Conservation (phyloP, 2,888 invertebrate species). For the Phrixothrix hirtus region DNA sequence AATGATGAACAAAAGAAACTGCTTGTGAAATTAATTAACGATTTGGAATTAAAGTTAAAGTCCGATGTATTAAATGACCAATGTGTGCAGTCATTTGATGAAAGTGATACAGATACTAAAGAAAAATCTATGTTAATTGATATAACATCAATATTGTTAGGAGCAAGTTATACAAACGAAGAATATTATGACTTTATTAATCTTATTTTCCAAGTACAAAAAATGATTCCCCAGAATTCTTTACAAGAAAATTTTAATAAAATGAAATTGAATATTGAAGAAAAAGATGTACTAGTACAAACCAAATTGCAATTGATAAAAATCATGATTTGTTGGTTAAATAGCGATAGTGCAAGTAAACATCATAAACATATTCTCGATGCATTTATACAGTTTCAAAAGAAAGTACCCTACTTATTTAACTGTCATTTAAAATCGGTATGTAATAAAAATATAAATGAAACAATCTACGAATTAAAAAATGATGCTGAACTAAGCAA, state of each 20-base stretch:
- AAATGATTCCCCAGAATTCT: too few relatives aligned
- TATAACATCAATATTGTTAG: constrained; percentile 11
- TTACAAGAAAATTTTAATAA: neutral
- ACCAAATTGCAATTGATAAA: constrained; percentile 20
- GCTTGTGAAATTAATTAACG: constrained; percentile 8
- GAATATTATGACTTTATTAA: too few relatives aligned
- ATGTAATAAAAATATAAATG: too few relatives aligned
- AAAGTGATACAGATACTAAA: constrained; percentile 4
- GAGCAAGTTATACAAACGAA: constrained; percentile 3
- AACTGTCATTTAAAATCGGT: neutral
- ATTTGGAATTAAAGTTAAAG: constrained; percentile 10
- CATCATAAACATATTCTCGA: constrained; percentile 19
- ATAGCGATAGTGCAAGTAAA: constrained; percentile 3
- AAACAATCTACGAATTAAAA: too few relatives aligned
- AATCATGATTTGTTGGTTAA: constrained; percentile 14
- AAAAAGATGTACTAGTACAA: constrained; percentile 1
- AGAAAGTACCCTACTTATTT: constrained; percentile 5
- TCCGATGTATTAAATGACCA: too few relatives aligned
- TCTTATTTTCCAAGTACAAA: too few relatives aligned
- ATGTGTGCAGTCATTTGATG: neutral
- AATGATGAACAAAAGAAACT: constrained; percentile 16
- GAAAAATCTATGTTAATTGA: constrained; percentile 16
- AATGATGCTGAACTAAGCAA: too few relatives aligned
- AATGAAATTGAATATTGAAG: neutral
- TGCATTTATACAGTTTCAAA: constrained; percentile 16